Base-by-base conservation (phyloP, 1,140 invertebrate genomes). In the Drepana arcuata region DNA sequence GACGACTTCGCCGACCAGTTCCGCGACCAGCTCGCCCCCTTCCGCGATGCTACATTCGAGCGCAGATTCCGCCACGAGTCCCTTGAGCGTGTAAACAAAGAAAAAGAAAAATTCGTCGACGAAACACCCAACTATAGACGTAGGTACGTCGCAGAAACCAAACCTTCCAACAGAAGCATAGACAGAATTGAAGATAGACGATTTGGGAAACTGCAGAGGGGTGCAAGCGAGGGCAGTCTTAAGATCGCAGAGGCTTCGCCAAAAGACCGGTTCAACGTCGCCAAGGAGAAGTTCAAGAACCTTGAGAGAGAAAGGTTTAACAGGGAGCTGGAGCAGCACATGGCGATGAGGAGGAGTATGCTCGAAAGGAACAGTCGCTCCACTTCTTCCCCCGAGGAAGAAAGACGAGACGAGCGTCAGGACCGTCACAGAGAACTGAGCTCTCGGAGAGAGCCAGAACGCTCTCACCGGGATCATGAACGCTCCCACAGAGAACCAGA, bases 201-300 rank as follows among this genome's bases (percentile, higher is more conserved):
- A 15, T 78, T 77, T 23, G 74, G 74, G 1, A 78, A 80, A 44
- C 63, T 80, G 3, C 71, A 78, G 25, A 47, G 78, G 29, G 75
- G 73, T 9, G 63, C 65, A 16, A 82, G 78, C 42, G 78, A 82
- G 44, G 75, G 78, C 11, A 82, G 78, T 31, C 49, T 80, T n/a
- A 78, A 82, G 47, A 9, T 78, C n/a, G 57, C 65, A 0, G 75
- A 79, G 41, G 71, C 83, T 2, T 87, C 89, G 18, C 91, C 91
- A 0, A 85, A 90, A 37, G 92, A 93, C 45, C 86, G 92, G 23
- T 93, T 93, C 66, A 90, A 92, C 52, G 92, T 93, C 54, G 92
- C 92, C 24, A 93, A 93, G 68, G 91, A 93, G 61, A 93, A 93
- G 71, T 93, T 94, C 58, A 85, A 90, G 62, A 87, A 89, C 13